A percentile compares a stretch with the other conserved stretches of the same genome.
These are phyloP conservation scores for Diglossa brunneiventris DNA, from an alignment of 2,113 vertebrate genomes.

Conservation along the genomic window DNA sequence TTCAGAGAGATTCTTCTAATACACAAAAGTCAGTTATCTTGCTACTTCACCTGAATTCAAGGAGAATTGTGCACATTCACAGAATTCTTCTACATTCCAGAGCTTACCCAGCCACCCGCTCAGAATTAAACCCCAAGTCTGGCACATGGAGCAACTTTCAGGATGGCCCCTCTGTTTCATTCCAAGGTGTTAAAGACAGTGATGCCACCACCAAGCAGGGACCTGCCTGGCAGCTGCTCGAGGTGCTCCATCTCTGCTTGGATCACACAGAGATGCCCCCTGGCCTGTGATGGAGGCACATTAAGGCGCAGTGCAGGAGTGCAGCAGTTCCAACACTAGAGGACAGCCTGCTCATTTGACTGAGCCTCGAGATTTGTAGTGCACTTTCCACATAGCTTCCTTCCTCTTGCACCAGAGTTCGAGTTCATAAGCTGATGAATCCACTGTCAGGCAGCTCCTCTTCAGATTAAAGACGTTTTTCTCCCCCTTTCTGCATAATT, in stretches of 20 bases:
- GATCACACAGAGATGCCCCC: slow-evolving; percentile 6
- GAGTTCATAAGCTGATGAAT: not conserved
- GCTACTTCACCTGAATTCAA: slow-evolving; percentile 33
- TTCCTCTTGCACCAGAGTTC: not conserved
- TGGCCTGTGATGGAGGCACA: slow-evolving; percentile 65
- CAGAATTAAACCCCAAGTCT: slow-evolving; percentile 51
- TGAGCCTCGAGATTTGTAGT: not conserved
- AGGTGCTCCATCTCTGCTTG: slow-evolving; percentile 56
- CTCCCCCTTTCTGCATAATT: not conserved
- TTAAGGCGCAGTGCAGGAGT: slow-evolving; percentile 73
- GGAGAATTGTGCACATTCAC: not conserved
- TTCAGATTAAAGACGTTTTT: not conserved
- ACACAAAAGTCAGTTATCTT: not conserved
- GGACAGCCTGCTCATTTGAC: slow-evolving; percentile 55
- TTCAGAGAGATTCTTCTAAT: not conserved
- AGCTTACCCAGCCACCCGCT: slow-evolving; percentile 37
- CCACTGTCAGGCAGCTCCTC: slow-evolving; percentile 19
- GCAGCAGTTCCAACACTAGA: slow-evolving; percentile 65
- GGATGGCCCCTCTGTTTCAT: slow-evolving; percentile 34
- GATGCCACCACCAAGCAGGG: slow-evolving; percentile 16
- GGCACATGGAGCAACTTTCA: slow-evolving; percentile 61
- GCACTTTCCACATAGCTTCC: slow-evolving; percentile 15
- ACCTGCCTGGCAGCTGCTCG: slow-evolving; percentile 65
- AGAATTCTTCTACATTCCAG: slow-evolving; percentile 42
- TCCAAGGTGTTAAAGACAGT: slow-evolving; percentile 5